phyloP scores from a whole-genome alignment of 2,797 vertebrate species.

The Oophaga sylvatica region DNA sequence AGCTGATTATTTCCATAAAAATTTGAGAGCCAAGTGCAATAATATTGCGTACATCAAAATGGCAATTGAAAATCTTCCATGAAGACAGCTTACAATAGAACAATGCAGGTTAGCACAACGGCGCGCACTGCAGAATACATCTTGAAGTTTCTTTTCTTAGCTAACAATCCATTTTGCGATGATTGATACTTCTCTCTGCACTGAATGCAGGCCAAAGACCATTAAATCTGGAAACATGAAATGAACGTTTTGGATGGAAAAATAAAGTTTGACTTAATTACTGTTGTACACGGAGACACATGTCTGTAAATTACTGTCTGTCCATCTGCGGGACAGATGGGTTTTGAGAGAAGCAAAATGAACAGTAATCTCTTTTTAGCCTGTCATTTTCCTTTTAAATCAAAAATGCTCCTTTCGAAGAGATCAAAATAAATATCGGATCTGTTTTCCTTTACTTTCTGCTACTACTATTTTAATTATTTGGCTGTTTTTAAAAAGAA shows the following conservation, averaged over 20 bases:
- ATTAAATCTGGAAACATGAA: slow-evolving; percentile 61
- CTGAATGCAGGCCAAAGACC: slow-evolving; percentile 52
- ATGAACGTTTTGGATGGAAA: slow-evolving; percentile 61
- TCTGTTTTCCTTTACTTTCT: slow-evolving; percentile 33
- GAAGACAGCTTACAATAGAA: slow-evolving; percentile 45
- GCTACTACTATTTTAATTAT: slow-evolving; percentile 18
- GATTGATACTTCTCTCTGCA: slow-evolving; percentile 40
- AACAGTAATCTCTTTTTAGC: slow-evolving; percentile 21
- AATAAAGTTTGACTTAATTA: slow-evolving; percentile 58
- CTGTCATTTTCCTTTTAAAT: slow-evolving; percentile 54
- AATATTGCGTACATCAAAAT: slow-evolving; percentile 32
- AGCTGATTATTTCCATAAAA: slow-evolving; percentile 3
- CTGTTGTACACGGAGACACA: slow-evolving; percentile 74
- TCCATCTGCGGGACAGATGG: slow-evolving; percentile 66
- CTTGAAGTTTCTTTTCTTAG: slow-evolving; percentile 43
- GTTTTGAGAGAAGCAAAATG: slow-evolving; percentile 45
- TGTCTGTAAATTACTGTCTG: slow-evolving; percentile 76
- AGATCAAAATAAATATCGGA: slow-evolving; percentile 50
- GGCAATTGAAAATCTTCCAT: slow-evolving; percentile 40
- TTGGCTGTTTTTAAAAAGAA: not conserved
- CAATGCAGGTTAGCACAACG: slow-evolving; percentile 46
- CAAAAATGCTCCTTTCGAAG: slow-evolving; percentile 16
- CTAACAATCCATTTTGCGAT: slow-evolving; percentile 51
- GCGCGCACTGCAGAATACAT: slow-evolving; percentile 23
- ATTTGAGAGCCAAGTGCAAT: slow-evolving; percentile 46